Conservation (phyloP, 2,113 vertebrate genomes). For the Pterocles burchelli region DNA sequence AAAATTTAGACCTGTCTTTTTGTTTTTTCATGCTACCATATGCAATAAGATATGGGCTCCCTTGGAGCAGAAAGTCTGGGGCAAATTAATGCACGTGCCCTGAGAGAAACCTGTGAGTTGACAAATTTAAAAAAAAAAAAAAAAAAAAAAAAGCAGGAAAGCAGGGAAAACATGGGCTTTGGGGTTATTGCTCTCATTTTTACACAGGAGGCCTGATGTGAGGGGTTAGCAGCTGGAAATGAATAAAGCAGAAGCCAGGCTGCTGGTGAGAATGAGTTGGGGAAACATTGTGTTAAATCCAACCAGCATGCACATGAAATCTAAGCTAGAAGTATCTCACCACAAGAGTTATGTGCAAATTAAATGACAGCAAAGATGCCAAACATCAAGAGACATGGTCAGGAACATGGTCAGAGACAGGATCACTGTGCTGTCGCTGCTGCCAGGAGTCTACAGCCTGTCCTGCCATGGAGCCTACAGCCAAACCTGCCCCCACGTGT, state of each 20-base stretch:
- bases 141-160: not conserved
- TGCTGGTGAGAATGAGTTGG: not conserved
- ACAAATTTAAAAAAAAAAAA: not conserved
- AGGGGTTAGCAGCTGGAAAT: not conserved
- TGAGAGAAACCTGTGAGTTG: not conserved
- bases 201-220: not conserved
- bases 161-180: not conserved
- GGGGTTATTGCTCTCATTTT: not conserved
- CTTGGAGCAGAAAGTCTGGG: not conserved
- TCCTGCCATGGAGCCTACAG: not conserved
- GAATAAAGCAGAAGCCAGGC: not conserved
- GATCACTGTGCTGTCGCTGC: not conserved
- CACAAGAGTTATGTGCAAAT: not conserved
- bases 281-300: not conserved
- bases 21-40: not conserved
- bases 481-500: not conserved
- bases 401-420: not conserved
- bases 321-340: not conserved
- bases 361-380: not conserved
- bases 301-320: not conserved
- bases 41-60: not conserved
- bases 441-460: not conserved
- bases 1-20: not conserved
- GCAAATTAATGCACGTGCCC: not conserved
- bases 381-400: fast-evolving